Evolutionary conservation across 2,113 vertebrate species (phyloP).

Genomic region (Neomonachus schauinslandi): DNA sequence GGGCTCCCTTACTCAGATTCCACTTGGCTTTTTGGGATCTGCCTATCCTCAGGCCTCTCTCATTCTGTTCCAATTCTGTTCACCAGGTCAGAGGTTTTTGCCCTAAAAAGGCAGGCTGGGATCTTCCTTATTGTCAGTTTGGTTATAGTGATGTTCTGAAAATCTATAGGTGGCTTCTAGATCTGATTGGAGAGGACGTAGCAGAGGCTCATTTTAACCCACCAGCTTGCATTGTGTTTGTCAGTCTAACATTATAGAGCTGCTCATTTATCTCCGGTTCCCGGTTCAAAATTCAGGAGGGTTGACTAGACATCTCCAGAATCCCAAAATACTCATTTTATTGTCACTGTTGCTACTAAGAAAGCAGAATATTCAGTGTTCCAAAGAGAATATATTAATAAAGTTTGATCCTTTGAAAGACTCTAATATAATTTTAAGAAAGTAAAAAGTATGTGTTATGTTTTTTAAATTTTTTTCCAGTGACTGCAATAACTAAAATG

Average conservation of each 20-base stretch:
- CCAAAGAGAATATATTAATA: slow-evolving; percentile 27
- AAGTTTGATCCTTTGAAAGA: slow-evolving; percentile 14
- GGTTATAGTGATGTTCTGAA: not conserved
- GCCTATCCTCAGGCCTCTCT: not conserved
- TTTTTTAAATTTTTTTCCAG: slow-evolving; percentile 6
- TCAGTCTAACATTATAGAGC: not conserved
- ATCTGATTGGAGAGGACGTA: not conserved
- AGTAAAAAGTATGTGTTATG: not conserved
- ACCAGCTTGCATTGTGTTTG: not conserved
- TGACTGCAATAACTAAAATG: slow-evolving; percentile 37
- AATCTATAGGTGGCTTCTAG: not conserved
- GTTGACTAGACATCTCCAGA: not conserved
- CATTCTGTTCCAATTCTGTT: not conserved
- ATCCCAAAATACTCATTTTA: not conserved
- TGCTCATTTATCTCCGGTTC: not conserved
- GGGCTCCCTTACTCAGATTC: not conserved
- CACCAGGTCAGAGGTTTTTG: not conserved
- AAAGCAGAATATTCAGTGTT: not conserved
- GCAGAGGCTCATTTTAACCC: not conserved
- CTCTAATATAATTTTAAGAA: slow-evolving; percentile 47
- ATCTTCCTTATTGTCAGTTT: not conserved
- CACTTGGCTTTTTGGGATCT: not conserved
- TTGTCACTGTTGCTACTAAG: not conserved
- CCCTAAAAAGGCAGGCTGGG: not conserved
- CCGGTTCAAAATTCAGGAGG: not conserved